Conservation (phyloP, 2,113 vertebrate species). For the Odobenus rosmarus region DNA sequence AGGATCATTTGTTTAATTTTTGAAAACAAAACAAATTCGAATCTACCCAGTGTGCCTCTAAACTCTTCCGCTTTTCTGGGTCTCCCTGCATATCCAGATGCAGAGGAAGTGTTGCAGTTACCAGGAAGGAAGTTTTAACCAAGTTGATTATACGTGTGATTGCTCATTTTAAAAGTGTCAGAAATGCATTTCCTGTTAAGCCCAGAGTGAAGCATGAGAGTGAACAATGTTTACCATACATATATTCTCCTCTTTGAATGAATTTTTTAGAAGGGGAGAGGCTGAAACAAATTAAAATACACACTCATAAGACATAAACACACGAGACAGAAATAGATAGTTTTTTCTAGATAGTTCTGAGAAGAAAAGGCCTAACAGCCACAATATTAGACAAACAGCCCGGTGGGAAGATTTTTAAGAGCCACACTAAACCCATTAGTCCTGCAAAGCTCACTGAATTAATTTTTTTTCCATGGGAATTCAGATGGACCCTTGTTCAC, state of each 20-base stretch:
- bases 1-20: slow-evolving; percentile 87
- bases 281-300: slow-evolving; percentile 36
- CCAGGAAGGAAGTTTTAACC: slow-evolving; percentile 92
- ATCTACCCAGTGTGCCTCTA: slow-evolving; percentile 75
- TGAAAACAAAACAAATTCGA: slow-evolving; percentile 76
- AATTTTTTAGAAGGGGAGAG: slow-evolving; percentile 29
- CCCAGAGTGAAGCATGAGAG: slow-evolving; percentile 38
- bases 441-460: background rate
- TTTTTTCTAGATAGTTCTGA: background rate
- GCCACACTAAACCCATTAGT: slow-evolving; percentile 12
- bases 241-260: slow-evolving; percentile 9
- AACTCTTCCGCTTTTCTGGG: slow-evolving; percentile 87
- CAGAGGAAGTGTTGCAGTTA: slow-evolving; percentile 89
- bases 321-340: background rate
- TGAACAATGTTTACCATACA: background rate
- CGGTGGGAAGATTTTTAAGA: slow-evolving; percentile 22
- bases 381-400: background rate
- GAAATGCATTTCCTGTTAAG: slow-evolving; percentile 87
- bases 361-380: background rate
- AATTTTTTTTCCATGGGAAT: background rate
- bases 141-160: slow-evolving; percentile 87
- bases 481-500: background rate
- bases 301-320: background rate
- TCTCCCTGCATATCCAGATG: slow-evolving; percentile 85
- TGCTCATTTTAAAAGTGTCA: slow-evolving; percentile 87